phyloP scores from a whole-genome alignment of 2,888 invertebrate genomes.

The Cantharis rustica region DNA sequence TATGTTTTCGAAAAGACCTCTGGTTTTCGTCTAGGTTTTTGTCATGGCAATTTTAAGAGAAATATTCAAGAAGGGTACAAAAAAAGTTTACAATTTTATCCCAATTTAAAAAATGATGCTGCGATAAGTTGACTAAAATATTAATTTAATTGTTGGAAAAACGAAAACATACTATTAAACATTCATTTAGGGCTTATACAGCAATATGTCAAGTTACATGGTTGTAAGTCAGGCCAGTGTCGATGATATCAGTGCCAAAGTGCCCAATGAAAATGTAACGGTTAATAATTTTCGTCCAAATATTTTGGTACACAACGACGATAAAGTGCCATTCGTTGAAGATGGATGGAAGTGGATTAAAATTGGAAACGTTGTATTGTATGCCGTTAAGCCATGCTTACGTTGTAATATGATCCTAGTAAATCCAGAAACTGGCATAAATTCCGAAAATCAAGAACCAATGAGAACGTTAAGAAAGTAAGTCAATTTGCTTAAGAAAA shows the following conservation, averaged over 20 bases:
- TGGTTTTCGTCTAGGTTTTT: conserved; percentile 49
- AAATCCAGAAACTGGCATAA: conserved; percentile 58
- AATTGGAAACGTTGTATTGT: conserved; percentile 59
- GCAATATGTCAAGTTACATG: neutral
- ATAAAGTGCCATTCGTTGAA: conserved; percentile 55
- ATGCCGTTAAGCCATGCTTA: conserved; percentile 61
- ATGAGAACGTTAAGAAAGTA: conserved; percentile 9
- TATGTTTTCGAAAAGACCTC: conserved; percentile 47
- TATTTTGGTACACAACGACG: neutral
- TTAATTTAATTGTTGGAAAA: no score
- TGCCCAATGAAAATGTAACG: neutral
- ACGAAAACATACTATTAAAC: neutral
- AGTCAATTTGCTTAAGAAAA: neutral
- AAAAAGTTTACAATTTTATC: neutral
- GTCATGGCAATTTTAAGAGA: conserved; percentile 35
- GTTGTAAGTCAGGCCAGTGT: neutral
- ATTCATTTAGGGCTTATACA: neutral
- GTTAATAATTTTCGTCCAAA: conserved; percentile 14
- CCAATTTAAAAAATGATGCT: neutral
- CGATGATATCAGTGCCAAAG: neutral
- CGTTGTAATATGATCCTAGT: conserved; percentile 58
- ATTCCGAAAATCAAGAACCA: conserved; percentile 45
- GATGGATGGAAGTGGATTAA: conserved; percentile 64
- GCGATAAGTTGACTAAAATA: neutral
- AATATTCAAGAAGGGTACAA: neutral